Evolutionary conservation across 2,888 invertebrate species (phyloP).

Genomic region (Tryphoninae sp.): DNA sequence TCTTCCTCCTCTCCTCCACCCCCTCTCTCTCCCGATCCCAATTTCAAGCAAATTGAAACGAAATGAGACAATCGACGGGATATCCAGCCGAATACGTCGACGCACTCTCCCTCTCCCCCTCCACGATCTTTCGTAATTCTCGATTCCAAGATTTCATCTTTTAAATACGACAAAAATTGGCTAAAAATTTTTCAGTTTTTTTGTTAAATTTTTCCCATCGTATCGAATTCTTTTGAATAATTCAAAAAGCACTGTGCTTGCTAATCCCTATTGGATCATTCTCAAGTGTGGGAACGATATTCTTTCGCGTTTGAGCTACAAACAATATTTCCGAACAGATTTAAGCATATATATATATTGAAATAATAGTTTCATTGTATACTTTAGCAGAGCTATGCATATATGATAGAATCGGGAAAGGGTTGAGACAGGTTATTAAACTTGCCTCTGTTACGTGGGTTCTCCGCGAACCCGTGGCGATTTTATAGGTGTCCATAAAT

Average conservation of each 20-base stretch:
- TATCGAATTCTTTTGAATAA: too few species aligned
- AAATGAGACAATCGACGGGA: conserved; percentile 62
- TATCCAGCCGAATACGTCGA: conserved; percentile 47
- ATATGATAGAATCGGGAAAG: neutral
- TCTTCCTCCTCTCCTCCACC: conserved; percentile 30
- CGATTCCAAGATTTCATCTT: neutral
- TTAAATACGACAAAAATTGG: too few species aligned
- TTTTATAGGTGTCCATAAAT: conserved; percentile 50
- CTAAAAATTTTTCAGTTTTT: too few species aligned
- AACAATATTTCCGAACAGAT: neutral
- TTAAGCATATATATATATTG: neutral
- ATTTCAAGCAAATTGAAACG: conserved; percentile 65
- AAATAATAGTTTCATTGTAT: neutral
- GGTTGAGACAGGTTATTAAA: conserved; percentile 10
- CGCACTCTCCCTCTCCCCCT: conserved; percentile 46
- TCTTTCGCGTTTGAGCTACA: neutral
- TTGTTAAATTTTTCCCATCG: too few species aligned
- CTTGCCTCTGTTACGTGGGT: neutral
- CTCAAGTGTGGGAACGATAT: too few species aligned
- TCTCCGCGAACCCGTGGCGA: neutral
- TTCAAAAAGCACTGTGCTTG: too few species aligned
- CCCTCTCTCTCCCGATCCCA: conserved; percentile 44
- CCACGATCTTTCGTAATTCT: neutral
- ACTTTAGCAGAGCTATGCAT: neutral
- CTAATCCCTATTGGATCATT: too few species aligned